Evolutionary conservation across 1,140 invertebrate genomes (phyloP).

Genomic region (Elymnias hypermnestra): DNA sequence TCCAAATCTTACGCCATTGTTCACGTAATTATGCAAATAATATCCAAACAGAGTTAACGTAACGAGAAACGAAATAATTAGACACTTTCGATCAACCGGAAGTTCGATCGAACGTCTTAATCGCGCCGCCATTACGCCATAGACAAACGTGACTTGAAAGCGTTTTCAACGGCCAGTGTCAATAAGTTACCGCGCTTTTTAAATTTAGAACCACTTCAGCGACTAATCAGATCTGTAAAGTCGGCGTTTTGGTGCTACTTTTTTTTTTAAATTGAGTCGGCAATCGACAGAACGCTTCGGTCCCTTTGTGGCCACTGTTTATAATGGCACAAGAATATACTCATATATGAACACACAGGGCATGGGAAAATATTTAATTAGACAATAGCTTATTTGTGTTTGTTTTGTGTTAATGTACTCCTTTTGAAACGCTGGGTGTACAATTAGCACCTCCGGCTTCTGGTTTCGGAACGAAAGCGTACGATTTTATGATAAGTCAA

Average conservation of each 20-base stretch:
- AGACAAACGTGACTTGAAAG: slow-evolving; percentile 61
- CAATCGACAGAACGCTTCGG: slow-evolving; percentile 34
- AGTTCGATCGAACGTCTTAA: slow-evolving; percentile 50
- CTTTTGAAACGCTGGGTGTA: slow-evolving; percentile 55
- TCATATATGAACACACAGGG: slow-evolving; percentile 31
- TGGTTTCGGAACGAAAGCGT: slow-evolving; percentile 34
- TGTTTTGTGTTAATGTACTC: slow-evolving; percentile 70
- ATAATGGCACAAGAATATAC: slow-evolving; percentile 30
- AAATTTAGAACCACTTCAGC: slow-evolving; percentile 69
- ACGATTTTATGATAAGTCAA: slow-evolving; percentile 57
- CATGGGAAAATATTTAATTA: slow-evolving; percentile 74
- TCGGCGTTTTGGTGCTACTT: slow-evolving; percentile 45
- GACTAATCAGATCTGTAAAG: slow-evolving; percentile 71
- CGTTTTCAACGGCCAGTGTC: slow-evolving; percentile 54
- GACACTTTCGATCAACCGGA: slow-evolving; percentile 21
- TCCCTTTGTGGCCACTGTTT: slow-evolving; percentile 42
- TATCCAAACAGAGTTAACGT: background rate
- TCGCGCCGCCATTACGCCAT: slow-evolving; percentile 48
- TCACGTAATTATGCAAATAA: slow-evolving; percentile 1
- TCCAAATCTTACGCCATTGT: background rate
- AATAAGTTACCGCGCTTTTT: slow-evolving; percentile 55
- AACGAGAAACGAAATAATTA: background rate
- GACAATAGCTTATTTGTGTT: slow-evolving; percentile 73
- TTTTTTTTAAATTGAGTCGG: slow-evolving; percentile 43
- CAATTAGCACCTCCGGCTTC: slow-evolving; percentile 66